Evolutionary conservation across 2,888 invertebrate genomes (phyloP), one percentile per base, ranked within the genome.

Genomic region (Archips xylosteana): DNA sequence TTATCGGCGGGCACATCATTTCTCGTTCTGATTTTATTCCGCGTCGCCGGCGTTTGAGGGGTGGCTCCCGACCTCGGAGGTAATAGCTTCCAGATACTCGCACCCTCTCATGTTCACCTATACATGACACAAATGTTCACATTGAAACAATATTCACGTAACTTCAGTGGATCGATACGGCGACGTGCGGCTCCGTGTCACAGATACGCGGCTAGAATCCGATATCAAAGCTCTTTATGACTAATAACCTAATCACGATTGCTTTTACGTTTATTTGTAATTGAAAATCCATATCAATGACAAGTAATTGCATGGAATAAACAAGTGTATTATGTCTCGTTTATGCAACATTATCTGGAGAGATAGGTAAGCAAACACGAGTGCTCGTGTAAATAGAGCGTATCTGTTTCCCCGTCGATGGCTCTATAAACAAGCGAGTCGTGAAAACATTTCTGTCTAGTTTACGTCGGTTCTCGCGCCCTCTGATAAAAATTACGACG

Each of bases 401-500:
- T 91, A 92, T 92, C 90, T 90, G 88, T 91, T 91, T 88, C 89
- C 87, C 87, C 87, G 89, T 89, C 90, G 89, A 92, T 92, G 87
- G 89, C 90, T 93, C 89, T 91, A 92, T 92, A 93, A 94, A 93
- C 92, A 92, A 90, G 89, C 91, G 88, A 87, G 81, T 90, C 89
- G 91, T 90, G 91, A 92, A 92, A 91, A 92, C 92, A 90, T 91
- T 91, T 90, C 88, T 89, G 89, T 92, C 88, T 90, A 92, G 91
- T 89, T 91, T 87, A 85, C 85, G 89, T 79, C 84, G 87, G 87
- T 86, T 85, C 85, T 81, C 87, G 88, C 88, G 86, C 90, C 89
- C 91, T 89, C 89, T 90, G 89, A 89, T 92, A 92, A 93, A 92
- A 93, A 92, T 91, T 90, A 92, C 91, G 90, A 85, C 81, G 83